Evolutionary conservation across 2,797 vertebrate genomes (phyloP).

Genomic region (Setipinna tenuifilis): DNA sequence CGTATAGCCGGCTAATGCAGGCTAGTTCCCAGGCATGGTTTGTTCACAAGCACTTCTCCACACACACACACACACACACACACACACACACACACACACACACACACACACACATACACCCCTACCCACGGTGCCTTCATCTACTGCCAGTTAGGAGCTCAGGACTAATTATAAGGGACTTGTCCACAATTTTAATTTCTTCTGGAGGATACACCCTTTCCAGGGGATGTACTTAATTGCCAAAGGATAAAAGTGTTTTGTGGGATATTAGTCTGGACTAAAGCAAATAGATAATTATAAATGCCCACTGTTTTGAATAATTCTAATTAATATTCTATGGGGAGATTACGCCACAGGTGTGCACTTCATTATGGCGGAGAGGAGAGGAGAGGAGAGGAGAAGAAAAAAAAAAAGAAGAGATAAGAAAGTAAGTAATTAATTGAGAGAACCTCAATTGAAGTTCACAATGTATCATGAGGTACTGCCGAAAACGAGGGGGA

Average conservation of each 20-base stretch:
- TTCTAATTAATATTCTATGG: slow-evolving; percentile 42
- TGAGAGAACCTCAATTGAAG: slow-evolving; percentile 33
- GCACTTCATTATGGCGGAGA: slow-evolving; percentile 42
- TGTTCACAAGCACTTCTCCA: background rate
- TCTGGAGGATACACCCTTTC: slow-evolving; percentile 9
- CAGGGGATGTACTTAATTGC: slow-evolving; percentile 1
- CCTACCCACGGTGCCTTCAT: slow-evolving; percentile 13
- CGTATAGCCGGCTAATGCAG: background rate
- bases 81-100: no score
- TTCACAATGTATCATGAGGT: slow-evolving; percentile 37
- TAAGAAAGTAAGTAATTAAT: slow-evolving; percentile 45
- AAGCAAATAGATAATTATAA: slow-evolving; percentile 40
- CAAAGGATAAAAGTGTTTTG: slow-evolving; percentile 26
- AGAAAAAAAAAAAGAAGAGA: slow-evolving; percentile 22
- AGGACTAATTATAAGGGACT: slow-evolving; percentile 22
- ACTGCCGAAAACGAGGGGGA: slow-evolving; percentile 21
- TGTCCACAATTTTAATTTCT: slow-evolving; percentile 25
- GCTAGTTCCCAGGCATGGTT: background rate
- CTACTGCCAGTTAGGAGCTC: background rate
- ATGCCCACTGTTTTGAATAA: slow-evolving; percentile 30
- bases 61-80: no score
- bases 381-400: slow-evolving; percentile 18
- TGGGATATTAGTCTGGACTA: slow-evolving; percentile 31
- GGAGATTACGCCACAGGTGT: slow-evolving; percentile 47
- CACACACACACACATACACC: no score